Conservation (phyloP, 2,113 vertebrate species). For the Hyperoodon ampullatus region DNA sequence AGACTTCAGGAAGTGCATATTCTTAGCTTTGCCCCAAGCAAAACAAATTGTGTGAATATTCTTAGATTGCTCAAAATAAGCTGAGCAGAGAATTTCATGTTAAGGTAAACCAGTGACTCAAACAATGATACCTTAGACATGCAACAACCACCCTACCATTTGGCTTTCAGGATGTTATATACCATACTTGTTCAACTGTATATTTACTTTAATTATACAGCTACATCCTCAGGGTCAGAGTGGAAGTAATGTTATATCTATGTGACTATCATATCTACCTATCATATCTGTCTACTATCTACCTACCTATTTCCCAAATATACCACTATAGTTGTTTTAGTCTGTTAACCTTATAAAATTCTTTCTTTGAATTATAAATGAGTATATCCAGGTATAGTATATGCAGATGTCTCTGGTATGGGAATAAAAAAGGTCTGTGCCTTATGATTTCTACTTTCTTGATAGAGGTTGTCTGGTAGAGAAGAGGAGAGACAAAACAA, state of each 20-base stretch:
- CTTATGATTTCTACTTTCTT: neutral
- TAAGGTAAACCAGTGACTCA: neutral
- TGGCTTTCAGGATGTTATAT: neutral
- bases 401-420: neutral
- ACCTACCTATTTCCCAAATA: neutral
- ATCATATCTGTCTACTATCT: neutral
- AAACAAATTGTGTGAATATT: constrained; percentile 23
- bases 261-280: neutral
- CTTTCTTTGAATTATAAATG: neutral
- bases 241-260: neutral
- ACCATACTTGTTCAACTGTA: neutral
- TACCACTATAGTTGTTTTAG: neutral
- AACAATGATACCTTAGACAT: neutral
- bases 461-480: neutral
- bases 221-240: neutral
- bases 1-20: neutral
- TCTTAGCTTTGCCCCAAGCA: constrained; percentile 32
- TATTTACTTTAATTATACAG: neutral
- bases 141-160: neutral
- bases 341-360: neutral
- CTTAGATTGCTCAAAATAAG: neutral
- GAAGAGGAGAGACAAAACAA: neutral
- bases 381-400: neutral
- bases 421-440: neutral
- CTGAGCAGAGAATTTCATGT: neutral